Percentiles rank a stretch among this genome's conserved stretches.
Evolutionary conservation across 1,140 invertebrate species (phyloP).

Genomic region (Scylla paramamosain): DNA sequence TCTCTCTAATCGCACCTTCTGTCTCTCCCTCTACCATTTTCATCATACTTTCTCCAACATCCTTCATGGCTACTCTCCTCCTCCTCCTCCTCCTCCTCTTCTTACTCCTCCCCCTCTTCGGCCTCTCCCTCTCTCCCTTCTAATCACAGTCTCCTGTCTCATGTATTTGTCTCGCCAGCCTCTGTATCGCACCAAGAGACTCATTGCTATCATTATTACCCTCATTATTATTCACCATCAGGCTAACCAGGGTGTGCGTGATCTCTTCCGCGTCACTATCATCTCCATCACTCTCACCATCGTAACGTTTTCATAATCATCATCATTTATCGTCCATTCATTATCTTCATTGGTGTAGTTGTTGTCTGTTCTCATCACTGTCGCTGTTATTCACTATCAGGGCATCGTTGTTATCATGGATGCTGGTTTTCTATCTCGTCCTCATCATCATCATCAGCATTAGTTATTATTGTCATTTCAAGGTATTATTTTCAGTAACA

Average conservation of each 20-base stretch:
- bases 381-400: neutral
- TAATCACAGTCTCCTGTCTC: neutral
- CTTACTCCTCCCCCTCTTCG: neutral
- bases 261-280: neutral
- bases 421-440: no score
- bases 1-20: neutral
- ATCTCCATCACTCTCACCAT: neutral
- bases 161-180: neutral
- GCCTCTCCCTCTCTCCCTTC: neutral
- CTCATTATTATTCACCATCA: neutral
- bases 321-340: neutral
- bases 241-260: neutral
- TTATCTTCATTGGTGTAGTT: neutral
- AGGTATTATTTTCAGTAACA: no score
- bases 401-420: no score
- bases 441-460: no score
- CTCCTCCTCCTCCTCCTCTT: neutral
- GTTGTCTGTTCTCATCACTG: neutral
- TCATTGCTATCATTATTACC: neutral
- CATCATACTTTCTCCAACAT: neutral
- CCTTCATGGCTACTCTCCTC: neutral
- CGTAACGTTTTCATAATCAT: neutral
- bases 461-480: no score
- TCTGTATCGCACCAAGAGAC: neutral
- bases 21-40: neutral